A percentile compares a stretch with the other conserved stretches of the same genome.
Evolutionary conservation across 2,113 vertebrate species (phyloP).

Genomic region (Stegastes partitus): DNA sequence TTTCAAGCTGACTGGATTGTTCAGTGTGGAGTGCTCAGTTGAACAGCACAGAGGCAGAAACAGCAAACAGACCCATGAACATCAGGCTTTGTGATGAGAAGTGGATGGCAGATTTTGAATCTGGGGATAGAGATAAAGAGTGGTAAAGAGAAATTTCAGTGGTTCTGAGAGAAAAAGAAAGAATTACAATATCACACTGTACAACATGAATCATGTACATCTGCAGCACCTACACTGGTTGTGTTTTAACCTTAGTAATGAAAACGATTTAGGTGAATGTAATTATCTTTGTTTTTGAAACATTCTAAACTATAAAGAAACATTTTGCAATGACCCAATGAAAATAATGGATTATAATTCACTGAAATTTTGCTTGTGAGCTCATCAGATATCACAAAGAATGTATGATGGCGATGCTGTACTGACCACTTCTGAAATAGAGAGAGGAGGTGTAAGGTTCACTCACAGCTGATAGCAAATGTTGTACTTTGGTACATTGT

Average conservation of each 20-base stretch:
- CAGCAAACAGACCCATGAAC: slow-evolving; percentile 48
- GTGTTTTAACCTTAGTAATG: not conserved
- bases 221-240: not conserved
- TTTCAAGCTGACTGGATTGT: not conserved
- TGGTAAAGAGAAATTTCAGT: not conserved
- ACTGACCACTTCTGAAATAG: not conserved
- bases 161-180: not conserved
- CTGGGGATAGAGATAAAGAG: slow-evolving; percentile 28
- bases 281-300: not conserved
- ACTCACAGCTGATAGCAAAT: slow-evolving; percentile 46
- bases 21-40: slow-evolving; percentile 31
- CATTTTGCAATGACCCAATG: not conserved
- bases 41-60: slow-evolving; percentile 45
- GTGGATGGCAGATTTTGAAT: slow-evolving; percentile 19
- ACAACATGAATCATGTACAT: not conserved
- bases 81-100: slow-evolving; percentile 37
- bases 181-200: not conserved
- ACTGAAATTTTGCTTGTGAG: not conserved
- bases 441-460: not conserved
- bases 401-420: not conserved
- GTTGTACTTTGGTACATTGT: slow-evolving; percentile 33
- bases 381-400: not conserved
- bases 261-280: not conserved
- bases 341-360: not conserved
- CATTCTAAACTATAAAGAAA: not conserved